Conservation (phyloP, 2,113 vertebrate genomes). For the Sporophila hypoxantha region DNA sequence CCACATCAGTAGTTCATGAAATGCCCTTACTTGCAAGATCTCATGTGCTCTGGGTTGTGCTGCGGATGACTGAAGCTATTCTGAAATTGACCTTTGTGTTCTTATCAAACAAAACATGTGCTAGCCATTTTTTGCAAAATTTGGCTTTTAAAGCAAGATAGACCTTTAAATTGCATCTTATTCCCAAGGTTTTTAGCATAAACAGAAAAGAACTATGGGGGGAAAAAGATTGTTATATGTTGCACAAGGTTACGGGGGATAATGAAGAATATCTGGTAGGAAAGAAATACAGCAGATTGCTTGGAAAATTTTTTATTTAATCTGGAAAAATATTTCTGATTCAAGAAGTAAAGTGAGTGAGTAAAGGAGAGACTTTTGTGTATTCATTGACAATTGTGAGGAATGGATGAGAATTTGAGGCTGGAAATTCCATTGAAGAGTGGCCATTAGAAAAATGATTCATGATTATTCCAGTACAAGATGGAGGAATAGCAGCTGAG, state of each 20-base stretch:
- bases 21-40: not conserved
- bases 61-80: not conserved
- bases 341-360: not conserved
- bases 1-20: not conserved
- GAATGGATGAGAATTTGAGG: not conserved
- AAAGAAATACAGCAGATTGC: not conserved
- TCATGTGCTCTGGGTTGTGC: not conserved
- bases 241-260: not conserved
- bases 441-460: not conserved
- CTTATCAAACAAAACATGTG: not conserved
- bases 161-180: not conserved
- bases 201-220: not conserved
- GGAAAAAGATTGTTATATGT: not conserved
- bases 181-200: not conserved
- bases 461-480: not conserved
- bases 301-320: not conserved
- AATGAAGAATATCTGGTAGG: not conserved
- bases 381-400: not conserved
- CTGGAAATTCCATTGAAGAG: not conserved
- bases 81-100: not conserved
- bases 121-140: not conserved
- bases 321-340: not conserved
- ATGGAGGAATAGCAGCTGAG: not conserved
- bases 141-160: not conserved
- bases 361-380: not conserved